Evolutionary conservation across 2,113 vertebrate species (phyloP), one percentile per base, ranked within the genome.

Genomic region (Atrichornis clamosus): DNA sequence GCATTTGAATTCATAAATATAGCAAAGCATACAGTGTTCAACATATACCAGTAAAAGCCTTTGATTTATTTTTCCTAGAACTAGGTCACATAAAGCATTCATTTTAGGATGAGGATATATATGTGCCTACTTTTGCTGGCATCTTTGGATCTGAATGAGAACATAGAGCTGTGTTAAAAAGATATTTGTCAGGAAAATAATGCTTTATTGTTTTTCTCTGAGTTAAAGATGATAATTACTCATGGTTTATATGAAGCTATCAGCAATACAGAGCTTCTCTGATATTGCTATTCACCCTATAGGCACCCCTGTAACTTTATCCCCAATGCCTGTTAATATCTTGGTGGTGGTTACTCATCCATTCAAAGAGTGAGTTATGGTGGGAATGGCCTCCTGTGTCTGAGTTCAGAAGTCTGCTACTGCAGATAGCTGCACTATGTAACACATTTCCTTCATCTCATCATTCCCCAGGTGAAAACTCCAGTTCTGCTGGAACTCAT

Each of bases 1-100:
- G 70, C 26, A 95, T 96, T 91, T 94, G 60, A 94, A 95, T 96
- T 95, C 90, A 87, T 94, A 92, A 94, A 91, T 97, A 88, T 96
- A 30, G 55, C 89, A 90, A 90, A 91, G 32, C 65, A 64, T 89
- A 84, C 23, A 83, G 18, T 18, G 4, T 91, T 95, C 86, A 93
- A 74, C 83, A 87, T 77, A 72, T 55, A 96, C 85, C 91, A 86
- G 79, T 90, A 77, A 50, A 96, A 89, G 30, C 37, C 58, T 96
- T 88, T 96, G 67, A 91, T 96, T 96, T 96, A 82, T 86, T 91
- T 94, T 92, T 96, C 90, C 94, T 93, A 82, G 55, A 96, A 90
- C 63, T 69, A 82, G 93, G 60, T 85, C 80, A 82, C 30, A 94
- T 59, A 93, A 95, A 96, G 27, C 87, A 89, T 93, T 97, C 70